phyloP scores from a whole-genome alignment of 2,797 vertebrate genomes.

The Coregonus sp. region DNA sequence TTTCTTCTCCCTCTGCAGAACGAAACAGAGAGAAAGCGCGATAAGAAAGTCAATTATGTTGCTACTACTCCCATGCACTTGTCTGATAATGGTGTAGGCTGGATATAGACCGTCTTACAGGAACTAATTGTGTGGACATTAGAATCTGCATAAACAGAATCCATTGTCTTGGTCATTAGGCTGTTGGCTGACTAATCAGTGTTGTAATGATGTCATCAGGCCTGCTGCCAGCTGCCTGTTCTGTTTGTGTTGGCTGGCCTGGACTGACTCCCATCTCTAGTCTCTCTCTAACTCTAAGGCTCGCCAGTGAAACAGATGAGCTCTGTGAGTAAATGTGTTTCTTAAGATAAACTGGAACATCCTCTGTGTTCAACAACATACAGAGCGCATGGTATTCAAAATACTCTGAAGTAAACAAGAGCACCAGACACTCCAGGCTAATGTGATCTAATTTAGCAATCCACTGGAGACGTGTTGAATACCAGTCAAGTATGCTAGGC shows the following conservation, averaged over 20 bases:
- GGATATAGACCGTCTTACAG: not conserved
- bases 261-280: not conserved
- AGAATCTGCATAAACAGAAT: slow-evolving; percentile 7
- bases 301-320: slow-evolving; percentile 8
- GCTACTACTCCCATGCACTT: not conserved
- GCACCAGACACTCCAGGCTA: slow-evolving; percentile 10
- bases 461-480: not conserved
- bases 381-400: slow-evolving; percentile 7
- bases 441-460: not conserved
- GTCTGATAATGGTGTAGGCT: not conserved
- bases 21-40: slow-evolving; percentile 10
- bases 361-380: not conserved
- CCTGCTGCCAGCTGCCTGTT: not conserved
- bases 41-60: not conserved
- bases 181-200: slow-evolving; percentile 4
- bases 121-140: not conserved
- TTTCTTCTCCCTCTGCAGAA: slow-evolving; percentile 92
- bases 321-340: slow-evolving; percentile 24
- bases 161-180: not conserved
- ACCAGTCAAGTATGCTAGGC: not conserved
- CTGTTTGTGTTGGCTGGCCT: no score
- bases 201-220: not conserved
- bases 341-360: slow-evolving; percentile 13
- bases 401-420: not conserved
- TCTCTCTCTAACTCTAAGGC: slow-evolving; percentile 22